phyloP scores from a whole-genome alignment of 2,888 invertebrate species.

The Coelinius sp. region DNA sequence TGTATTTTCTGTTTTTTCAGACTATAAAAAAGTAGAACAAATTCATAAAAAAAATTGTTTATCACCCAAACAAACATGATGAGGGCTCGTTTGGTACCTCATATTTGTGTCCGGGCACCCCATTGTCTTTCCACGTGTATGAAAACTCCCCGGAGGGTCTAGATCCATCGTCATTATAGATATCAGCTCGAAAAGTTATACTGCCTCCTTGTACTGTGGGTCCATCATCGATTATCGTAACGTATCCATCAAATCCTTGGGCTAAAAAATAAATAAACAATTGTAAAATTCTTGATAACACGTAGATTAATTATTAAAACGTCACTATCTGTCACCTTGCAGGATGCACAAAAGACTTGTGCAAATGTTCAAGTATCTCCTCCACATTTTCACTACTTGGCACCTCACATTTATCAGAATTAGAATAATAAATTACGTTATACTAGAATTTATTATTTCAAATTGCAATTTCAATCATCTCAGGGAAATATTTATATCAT shows the following conservation, averaged over 20 bases:
- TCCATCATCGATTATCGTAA: conserved; percentile 76
- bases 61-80: background rate
- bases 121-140: conserved; percentile 77
- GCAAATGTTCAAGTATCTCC: background rate
- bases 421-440: background rate
- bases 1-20: conserved; percentile 70
- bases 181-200: conserved; percentile 78
- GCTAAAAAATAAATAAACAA: conserved; percentile 28
- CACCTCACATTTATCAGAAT: conserved; percentile 9
- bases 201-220: conserved; percentile 82
- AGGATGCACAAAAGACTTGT: conserved; percentile 3
- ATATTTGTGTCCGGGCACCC: conserved; percentile 71
- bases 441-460: background rate
- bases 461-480: background rate
- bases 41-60: background rate
- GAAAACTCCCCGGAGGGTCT: conserved; percentile 72
- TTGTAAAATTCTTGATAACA: background rate
- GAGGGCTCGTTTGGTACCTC: conserved; percentile 68
- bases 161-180: conserved; percentile 69
- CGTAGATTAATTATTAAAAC: background rate
- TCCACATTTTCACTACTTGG: conserved; percentile 5
- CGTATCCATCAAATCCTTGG: conserved; percentile 58
- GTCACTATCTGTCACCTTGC: conserved; percentile 19
- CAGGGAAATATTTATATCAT: background rate
- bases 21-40: conserved; percentile 57